Base-by-base conservation (phyloP, 2,113 vertebrate species). In the Hippocampus guttulatus region DNA sequence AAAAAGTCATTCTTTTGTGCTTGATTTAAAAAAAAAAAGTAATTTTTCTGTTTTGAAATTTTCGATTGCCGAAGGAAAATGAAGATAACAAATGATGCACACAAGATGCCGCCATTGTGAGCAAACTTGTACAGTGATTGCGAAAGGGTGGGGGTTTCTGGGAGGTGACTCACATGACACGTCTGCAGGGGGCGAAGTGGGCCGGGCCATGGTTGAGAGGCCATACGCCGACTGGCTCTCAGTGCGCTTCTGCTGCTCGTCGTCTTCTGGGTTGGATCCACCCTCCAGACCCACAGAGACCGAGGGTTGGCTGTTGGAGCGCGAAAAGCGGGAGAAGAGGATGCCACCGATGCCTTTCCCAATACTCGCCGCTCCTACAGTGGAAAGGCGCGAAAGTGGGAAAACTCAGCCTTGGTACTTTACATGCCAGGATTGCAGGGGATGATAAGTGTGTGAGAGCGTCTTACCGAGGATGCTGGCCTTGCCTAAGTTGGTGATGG, bases 281-380 rank as follows among this genome's bases (percentile, higher is more conserved):
- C 87, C 86, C 45, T 97, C 96, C 0, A 91, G 82, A 0, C 86
- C 78, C 1, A 84, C 25, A 7, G 84, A 88, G 70, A 90, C 88
- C 0, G 93, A 84, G 1, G 92, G 75, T 72, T 93, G 85, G 47
- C 93, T 91, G 79, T 90, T 94, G 40, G 95, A 94, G 23, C 95
- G 92, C 1, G 96, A 95, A 78, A 99, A 98, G 23, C 95, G 94
- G 0, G 97, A 98, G 79, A 99, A 96, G 12, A 99, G 85, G 90
- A 99, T 99, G 73, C 95, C 97, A 3, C 97, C 95, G 0, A 99
- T 95, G 75, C 97, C 97, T 78, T 98, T 99, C 38, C 97, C 96
- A 3, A 99, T 95, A 84, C 95, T 98, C 0, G 97, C 97, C 3
- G 97, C 97, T 67, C 97, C 97, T 99, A 81, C 1, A 16, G 14